A percentile compares a stretch with the other conserved stretches of the same genome.
These are phyloP conservation scores for Leptatherina wallacei DNA, from an alignment of 2,797 vertebrate species.

Conservation along the genomic window DNA sequence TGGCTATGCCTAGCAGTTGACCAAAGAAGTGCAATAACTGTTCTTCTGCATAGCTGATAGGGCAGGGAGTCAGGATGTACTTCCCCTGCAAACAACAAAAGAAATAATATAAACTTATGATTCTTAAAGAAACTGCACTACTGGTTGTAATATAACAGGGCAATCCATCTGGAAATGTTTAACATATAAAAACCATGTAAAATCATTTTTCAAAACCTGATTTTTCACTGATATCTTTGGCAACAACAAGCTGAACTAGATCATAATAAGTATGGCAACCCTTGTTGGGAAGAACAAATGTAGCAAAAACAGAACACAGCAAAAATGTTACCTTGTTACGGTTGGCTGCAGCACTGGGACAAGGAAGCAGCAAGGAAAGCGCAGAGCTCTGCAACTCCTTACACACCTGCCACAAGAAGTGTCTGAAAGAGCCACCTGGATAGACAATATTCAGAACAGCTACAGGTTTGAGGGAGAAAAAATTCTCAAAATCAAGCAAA, in stretches of 20 bases:
- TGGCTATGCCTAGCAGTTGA: slow-evolving; percentile 94
- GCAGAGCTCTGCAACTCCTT: slow-evolving; percentile 96
- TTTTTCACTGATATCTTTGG: neutral
- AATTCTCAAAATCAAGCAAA: neutral
- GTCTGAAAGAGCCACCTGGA: slow-evolving; percentile 94
- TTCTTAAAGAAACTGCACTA: neutral
- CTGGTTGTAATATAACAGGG: neutral
- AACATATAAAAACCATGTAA: neutral
- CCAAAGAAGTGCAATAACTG: slow-evolving; percentile 97
- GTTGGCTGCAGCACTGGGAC: slow-evolving; percentile 95
- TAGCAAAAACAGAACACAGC: neutral
- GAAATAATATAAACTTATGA: neutral
- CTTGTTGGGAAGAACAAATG: slow-evolving; percentile 9
- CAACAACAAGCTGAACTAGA: neutral
- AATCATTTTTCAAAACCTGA: neutral
- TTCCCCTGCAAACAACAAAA: slow-evolving; percentile 86
- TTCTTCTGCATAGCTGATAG: slow-evolving; percentile 95
- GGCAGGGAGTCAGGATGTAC: slow-evolving; percentile 92
- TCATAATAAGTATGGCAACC: neutral
- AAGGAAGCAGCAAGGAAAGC: slow-evolving; percentile 92
- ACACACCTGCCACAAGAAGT: slow-evolving; percentile 99
- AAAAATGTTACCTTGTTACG: slow-evolving; percentile 91
- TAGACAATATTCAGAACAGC: slow-evolving; percentile 32
- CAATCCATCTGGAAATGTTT: neutral
- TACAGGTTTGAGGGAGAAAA: neutral